Evolutionary conservation across 2,113 vertebrate genomes (phyloP), one percentile per base, ranked within the genome.

Genomic region (Engraulis encrasicolus): DNA sequence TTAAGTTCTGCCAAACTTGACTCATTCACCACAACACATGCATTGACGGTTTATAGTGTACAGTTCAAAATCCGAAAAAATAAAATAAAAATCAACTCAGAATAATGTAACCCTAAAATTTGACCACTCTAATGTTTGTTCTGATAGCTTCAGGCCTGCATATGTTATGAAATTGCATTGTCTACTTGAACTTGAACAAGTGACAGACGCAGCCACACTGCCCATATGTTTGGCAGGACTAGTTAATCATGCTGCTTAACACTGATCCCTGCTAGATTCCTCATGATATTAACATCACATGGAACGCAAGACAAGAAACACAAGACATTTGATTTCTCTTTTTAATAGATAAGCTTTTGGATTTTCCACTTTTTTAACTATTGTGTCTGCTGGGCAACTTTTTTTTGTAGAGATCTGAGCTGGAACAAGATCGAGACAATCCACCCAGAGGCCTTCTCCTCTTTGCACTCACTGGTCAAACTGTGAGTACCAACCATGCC

Each of bases 341-440:
- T 23, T n/a, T 71, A 27, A 34, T 71, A 31, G 61, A 34, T 71
- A 31, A 71, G 7, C 11, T 31, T 34, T 31, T 14, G 27, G 1
- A 2, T 71, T 12, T 27, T 34, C 31, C 61, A 27, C 11, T 52
- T 34, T 7, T 71, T n/a, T 31, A 31, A 31, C 61, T 34, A 2
- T 71, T 71, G 1, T 11, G 7, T 71, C n/a, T 71, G 27, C 14
- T 23, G n/a, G n/a, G n/a, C 23, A 71, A n/a, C 23, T 6, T 80
- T 7, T 82, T 40, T 90, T 78, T 90, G 52, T 90, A 99, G 98
- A 66, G 98, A 99, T 90, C 93, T 99, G 40, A 99, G 98, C 82
- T 97, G 96, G 95, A 99, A 99, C 79, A 84, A 77, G 85, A 97
- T 99, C 50, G 93, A 93, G 49, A 94, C 93, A 85, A 97, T 99